Base-by-base conservation (phyloP, 2,797 vertebrate genomes). In the Petrocephalus sullivani region DNA sequence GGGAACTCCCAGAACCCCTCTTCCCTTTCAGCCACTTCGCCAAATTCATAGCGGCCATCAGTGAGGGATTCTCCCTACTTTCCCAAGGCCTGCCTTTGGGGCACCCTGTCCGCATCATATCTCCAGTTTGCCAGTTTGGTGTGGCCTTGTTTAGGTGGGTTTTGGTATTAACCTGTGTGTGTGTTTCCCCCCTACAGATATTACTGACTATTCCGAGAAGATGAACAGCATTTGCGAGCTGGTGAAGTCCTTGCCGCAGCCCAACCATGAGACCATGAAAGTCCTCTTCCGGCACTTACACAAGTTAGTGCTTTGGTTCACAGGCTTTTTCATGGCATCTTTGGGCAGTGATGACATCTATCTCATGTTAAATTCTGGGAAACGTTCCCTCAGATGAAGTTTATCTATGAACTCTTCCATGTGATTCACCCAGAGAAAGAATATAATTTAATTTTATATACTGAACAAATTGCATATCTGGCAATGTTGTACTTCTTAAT, bases 1-100 rank as follows among this genome's bases (percentile, higher is more conserved):
- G 98, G 0, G 98, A 99, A 90, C 95, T 99, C 89, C 96, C 96
- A 0, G 98, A 99, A 89, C 98, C 98, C 0, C 95, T 99, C 0
- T 94, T 98, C 87, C 97, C 98, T 37, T 98, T 95, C 95, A 94
- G 95, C 86, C 94, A 95, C 92, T 99, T 98, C 0, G 93, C 95
- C 88, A 95, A 95, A 90, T 98, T 99, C 94, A 97, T 99, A 1
- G 93, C 96, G 0, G 97, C 97, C 90, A 97, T 98, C 92, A 97
- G 98, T 99, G 91, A 97, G 98, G 90, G 1, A 41, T n/a, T 0
- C 33, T n/a, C 4, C 5, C 41, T 49, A 9, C 10, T 2, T 19
- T 1, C 16, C 28, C 83, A 14, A 21, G 14, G 21, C 7, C 71
- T 14, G 10, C 51, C 21, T 33, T 37, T 8, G 14, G 4, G 21